Evolutionary conservation across 2,113 vertebrate genomes (phyloP), one percentile per base, ranked within the genome.

Genomic region (Eretmochelys imbricata): DNA sequence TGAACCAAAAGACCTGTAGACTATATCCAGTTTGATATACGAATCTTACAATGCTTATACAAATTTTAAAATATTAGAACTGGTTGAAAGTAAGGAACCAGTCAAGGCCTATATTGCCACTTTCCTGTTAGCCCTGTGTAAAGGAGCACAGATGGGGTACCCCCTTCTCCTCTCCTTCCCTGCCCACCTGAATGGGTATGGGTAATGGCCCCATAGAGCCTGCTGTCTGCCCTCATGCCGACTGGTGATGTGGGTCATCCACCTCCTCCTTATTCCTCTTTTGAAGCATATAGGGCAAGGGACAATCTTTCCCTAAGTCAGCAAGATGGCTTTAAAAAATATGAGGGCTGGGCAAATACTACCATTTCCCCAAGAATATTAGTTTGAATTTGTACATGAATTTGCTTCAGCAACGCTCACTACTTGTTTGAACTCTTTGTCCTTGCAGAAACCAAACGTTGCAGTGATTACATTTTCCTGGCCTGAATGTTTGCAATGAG

Each of bases 51-150:
- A 81, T 75, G 53, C 85, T 87, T 76, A n/a, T 17, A 51, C 79
- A 93, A 95, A 85, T 89, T 94, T 88, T 91, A 78, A 93, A 93
- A 89, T 57, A 79, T 93, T 87, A 87, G 72, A 93, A 92, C 80
- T 84, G 92, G 35, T 92, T 87, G 89, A 81, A 95, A 93, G 50
- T 75, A 88, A 95, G 95, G 24, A 54, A 48, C 85, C 82, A 89
- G 65, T 91, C 92, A 87, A 20, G 95, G 89, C 83, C 75, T 83
- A 76, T 46, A 13, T 76, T 76, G 20, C 38, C 38, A 76, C 42
- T 72, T 72, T n/a, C 69, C 69, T 72, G 24, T 72, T 72, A 72
- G n/a, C 35, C 20, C 10, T 76, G 20, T 46, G 12, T 76, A 76
- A 76, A 76, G 22, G 22, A 20, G 6, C 72, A 76, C 22, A 24